Conservation (phyloP, 2,113 vertebrate genomes). For the Lepus americanus region DNA sequence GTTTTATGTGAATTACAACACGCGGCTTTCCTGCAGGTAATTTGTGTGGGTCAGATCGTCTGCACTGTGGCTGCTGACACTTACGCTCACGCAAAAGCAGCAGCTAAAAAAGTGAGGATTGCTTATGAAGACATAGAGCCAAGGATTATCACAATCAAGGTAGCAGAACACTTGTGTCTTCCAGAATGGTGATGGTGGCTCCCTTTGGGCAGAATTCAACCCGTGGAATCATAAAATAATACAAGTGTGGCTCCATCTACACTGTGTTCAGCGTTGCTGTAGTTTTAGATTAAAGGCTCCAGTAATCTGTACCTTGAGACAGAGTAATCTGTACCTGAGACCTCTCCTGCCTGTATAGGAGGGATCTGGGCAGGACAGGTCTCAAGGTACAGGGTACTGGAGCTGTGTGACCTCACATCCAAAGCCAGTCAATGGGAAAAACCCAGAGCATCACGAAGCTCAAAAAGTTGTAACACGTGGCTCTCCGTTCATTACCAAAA, state of each 20-base stretch:
- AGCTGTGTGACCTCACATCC: not conserved
- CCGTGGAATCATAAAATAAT: not conserved
- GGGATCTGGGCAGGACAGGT: no score
- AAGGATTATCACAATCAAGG: slow-evolving; percentile 84
- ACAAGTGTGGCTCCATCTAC: not conserved
- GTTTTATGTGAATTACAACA: not conserved
- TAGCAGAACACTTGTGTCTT: not conserved
- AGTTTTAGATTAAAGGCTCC: not conserved
- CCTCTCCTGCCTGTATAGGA: not conserved
- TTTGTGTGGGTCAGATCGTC: slow-evolving; percentile 86
- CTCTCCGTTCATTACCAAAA: no score
- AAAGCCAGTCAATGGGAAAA: not conserved
- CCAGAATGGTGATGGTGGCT: not conserved
- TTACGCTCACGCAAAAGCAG: slow-evolving; percentile 70
- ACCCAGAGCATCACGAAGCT: not conserved
- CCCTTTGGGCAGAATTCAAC: not conserved
- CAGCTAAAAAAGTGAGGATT: slow-evolving; percentile 80
- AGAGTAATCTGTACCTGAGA: not conserved
- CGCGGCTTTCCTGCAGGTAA: slow-evolving; percentile 80
- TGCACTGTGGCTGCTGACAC: slow-evolving; percentile 85
- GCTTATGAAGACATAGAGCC: slow-evolving; percentile 82
- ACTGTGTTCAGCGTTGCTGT: not conserved
- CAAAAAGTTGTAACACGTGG: no score
- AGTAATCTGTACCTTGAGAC: not conserved
- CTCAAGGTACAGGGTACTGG: no score